Percentiles rank a stretch among this genome's conserved stretches.
Conservation (phyloP, 37 sponge, comb jelly and placozoan genomes). For the Tethya wilhelma region DNA sequence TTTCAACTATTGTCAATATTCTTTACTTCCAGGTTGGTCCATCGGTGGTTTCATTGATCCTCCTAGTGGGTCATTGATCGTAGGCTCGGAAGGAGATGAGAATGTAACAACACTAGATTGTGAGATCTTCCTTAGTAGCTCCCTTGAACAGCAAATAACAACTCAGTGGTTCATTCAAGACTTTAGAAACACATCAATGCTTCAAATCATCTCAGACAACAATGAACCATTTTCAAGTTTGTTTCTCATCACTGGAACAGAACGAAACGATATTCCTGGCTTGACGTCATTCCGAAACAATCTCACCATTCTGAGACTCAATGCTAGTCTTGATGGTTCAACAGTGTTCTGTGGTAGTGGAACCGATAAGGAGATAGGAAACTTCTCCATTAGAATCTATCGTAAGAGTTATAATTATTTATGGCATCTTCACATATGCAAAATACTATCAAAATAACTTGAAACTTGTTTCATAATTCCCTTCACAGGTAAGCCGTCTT, state of each 20-base stretch:
- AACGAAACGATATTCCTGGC: no score
- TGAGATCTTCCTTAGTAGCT: not conserved
- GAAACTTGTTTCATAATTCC: not conserved
- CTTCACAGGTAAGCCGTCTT: not conserved
- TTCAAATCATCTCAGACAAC: not conserved
- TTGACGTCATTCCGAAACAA: not conserved
- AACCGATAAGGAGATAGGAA: not conserved
- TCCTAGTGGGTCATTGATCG: not conserved
- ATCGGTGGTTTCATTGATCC: no score
- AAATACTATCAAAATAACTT: not conserved
- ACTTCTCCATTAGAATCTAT: not conserved
- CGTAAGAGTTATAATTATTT: not conserved
- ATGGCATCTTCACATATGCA: not conserved
- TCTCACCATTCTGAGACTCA: not conserved
- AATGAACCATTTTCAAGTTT: no score
- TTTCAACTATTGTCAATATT: no score
- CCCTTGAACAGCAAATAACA: not conserved
- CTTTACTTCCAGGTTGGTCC: no score
- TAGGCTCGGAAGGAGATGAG: not conserved
- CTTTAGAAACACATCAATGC: not conserved
- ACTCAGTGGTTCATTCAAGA: conserved; percentile 1
- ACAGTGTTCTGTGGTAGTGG: conserved; percentile 2
- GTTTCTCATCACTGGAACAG: no score
- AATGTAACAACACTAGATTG: not conserved
- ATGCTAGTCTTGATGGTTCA: not conserved